phyloP scores from a whole-genome alignment of 1,140 invertebrate genomes.

The Popillia japonica region DNA sequence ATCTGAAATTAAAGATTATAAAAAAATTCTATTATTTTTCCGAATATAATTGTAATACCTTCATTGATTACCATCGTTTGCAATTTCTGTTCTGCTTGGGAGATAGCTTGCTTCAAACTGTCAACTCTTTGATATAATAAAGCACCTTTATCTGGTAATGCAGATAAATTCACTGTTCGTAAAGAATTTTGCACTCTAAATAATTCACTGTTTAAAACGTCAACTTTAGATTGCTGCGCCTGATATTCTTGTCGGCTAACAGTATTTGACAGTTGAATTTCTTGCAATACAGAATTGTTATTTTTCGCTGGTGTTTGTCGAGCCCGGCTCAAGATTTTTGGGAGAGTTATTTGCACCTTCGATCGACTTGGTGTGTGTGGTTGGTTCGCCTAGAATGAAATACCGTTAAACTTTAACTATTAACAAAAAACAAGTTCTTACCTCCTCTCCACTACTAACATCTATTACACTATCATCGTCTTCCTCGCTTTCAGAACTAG shows the following conservation, averaged over 20 bases:
- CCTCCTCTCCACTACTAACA: neutral
- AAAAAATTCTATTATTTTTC: neutral
- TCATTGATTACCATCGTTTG: conserved; percentile 61
- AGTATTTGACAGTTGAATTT: neutral
- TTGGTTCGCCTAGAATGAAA: neutral
- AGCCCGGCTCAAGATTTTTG: neutral
- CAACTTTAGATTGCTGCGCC: conserved; percentile 17
- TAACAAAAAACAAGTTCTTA: neutral
- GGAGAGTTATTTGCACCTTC: neutral
- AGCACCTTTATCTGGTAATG: conserved; percentile 65
- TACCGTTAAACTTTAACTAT: neutral
- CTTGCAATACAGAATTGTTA: neutral
- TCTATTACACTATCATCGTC: neutral
- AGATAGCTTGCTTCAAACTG: conserved; percentile 57
- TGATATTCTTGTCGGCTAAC: neutral
- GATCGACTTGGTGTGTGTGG: neutral
- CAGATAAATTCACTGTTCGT: conserved; percentile 61
- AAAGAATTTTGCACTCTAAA: conserved; percentile 59
- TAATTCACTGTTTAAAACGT: conserved; percentile 31
- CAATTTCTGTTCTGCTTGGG: conserved; percentile 59
- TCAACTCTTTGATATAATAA: conserved; percentile 61
- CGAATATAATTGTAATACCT: neutral
- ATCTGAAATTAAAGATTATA: too few relatives aligned
- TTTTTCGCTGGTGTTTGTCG: neutral
- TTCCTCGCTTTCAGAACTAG: neutral